phyloP scores from a whole-genome alignment of 2,113 vertebrate genomes.

The Paracyprichromis sp. region DNA sequence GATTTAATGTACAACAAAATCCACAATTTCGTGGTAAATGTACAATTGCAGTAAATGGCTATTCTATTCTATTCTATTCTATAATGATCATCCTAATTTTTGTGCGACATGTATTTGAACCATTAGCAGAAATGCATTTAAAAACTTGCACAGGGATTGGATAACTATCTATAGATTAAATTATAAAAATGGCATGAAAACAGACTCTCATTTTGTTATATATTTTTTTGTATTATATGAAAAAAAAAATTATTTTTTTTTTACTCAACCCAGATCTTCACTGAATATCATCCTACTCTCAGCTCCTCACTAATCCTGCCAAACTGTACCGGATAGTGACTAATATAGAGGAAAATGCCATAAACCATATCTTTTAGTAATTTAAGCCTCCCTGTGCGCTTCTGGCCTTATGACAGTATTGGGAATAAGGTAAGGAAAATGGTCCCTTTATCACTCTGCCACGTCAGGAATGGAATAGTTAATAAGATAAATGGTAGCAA shows the following conservation, averaged over 20 bases:
- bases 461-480: not conserved
- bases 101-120: not conserved
- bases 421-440: constrained; percentile 7
- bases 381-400: not conserved
- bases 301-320: not conserved
- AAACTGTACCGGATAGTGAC: not conserved
- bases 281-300: not conserved
- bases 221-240: not conserved
- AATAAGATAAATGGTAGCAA: constrained; percentile 28
- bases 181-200: not conserved
- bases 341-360: not conserved
- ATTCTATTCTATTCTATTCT: not conserved
- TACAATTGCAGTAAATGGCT: not conserved
- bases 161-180: not conserved
- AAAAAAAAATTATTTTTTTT: fast-evolving
- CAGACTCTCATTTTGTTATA: not conserved
- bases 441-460: not conserved
- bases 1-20: not conserved
- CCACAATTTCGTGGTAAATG: not conserved
- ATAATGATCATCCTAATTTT: not conserved
- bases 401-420: not conserved
- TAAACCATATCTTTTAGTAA: not conserved
- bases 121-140: not conserved
- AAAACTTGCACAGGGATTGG: not conserved
- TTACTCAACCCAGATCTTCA: not conserved